A percentile compares a stretch with the other conserved stretches of the same genome.
These are phyloP conservation scores for Euborellia annulipes DNA, from an alignment of 1,140 invertebrate genomes.

Conservation along the genomic window DNA sequence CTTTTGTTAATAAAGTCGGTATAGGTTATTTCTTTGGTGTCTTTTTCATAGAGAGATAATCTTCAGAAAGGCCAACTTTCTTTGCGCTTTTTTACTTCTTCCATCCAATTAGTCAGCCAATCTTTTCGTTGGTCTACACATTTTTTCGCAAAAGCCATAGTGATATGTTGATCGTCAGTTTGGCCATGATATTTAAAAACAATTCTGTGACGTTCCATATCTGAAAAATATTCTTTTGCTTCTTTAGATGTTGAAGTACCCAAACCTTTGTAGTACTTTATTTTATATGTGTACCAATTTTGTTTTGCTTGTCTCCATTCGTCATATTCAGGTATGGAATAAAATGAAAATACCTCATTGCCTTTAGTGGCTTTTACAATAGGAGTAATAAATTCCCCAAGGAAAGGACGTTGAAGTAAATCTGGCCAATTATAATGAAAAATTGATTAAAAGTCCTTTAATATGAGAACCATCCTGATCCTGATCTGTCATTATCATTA, in stretches of 20 bases:
- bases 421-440: constrained; percentile 98
- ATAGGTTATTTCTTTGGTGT: constrained; percentile 70
- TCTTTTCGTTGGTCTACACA: constrained; percentile 90
- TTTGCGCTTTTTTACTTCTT: constrained; percentile 76
- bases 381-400: constrained; percentile 99
- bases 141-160: constrained; percentile 94
- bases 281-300: constrained; percentile 85
- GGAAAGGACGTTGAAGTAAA: constrained; percentile 71
- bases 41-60: constrained; percentile 86
- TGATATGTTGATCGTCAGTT: constrained; percentile 84
- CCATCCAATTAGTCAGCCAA: constrained; percentile 96
- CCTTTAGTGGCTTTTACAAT: constrained; percentile 95
- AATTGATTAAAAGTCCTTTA: constrained; percentile 97
- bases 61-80: constrained; percentile 81
- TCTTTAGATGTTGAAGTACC: constrained; percentile 97
- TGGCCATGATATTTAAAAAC: constrained; percentile 72
- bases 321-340: constrained; percentile 95
- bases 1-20: constrained; percentile 95
- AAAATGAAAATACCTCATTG: constrained; percentile 71
- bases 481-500: constrained; percentile 99
- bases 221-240: constrained; percentile 96
- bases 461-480: constrained; percentile 99
- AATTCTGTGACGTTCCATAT: constrained; percentile 89
- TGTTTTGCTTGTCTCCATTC: constrained; percentile 87
- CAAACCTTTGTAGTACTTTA: constrained; percentile 99